Conservation (phyloP, 2,888 invertebrate genomes). For the Polia nebulosa region DNA sequence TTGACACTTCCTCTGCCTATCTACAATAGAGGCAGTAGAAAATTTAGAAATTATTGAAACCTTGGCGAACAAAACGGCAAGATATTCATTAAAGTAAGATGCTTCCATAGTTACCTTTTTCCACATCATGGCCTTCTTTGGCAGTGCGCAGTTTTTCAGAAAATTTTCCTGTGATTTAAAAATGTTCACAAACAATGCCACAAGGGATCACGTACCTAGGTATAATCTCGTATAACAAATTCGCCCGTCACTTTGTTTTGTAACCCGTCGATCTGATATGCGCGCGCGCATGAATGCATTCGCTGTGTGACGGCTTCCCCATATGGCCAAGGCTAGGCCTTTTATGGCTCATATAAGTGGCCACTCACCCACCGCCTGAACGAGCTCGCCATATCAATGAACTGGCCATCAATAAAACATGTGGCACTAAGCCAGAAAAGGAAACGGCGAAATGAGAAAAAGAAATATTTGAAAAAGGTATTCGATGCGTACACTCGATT, state of each 20-base stretch:
- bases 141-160: slow-evolving; percentile 38
- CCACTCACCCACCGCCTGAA: slow-evolving; percentile 90
- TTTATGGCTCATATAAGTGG: slow-evolving; percentile 90
- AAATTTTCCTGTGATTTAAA: slow-evolving; percentile 53
- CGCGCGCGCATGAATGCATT: slow-evolving; percentile 89
- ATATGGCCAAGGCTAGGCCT: slow-evolving; percentile 90
- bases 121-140: slow-evolving; percentile 42
- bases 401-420: slow-evolving; percentile 91
- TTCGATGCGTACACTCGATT: slow-evolving; percentile 86
- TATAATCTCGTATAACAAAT: slow-evolving; percentile 77
- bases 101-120: slow-evolving; percentile 46
- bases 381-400: slow-evolving; percentile 91
- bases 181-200: slow-evolving; percentile 56
- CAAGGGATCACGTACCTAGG: slow-evolving; percentile 59
- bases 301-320: slow-evolving; percentile 88
- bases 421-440: slow-evolving; percentile 89
- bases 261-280: slow-evolving; percentile 85
- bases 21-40: neutral
- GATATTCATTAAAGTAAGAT: slow-evolving; percentile 36
- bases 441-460: slow-evolving; percentile 89
- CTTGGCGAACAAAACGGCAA: slow-evolving; percentile 2
- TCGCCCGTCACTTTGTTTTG: slow-evolving; percentile 82
- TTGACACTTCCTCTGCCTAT: no score
- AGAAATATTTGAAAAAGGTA: slow-evolving; percentile 89
- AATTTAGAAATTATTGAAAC: slow-evolving; percentile 11